These are phyloP conservation scores for Eucera pruinosa DNA, from an alignment of 2,888 invertebrate species.

Conservation along the genomic window DNA sequence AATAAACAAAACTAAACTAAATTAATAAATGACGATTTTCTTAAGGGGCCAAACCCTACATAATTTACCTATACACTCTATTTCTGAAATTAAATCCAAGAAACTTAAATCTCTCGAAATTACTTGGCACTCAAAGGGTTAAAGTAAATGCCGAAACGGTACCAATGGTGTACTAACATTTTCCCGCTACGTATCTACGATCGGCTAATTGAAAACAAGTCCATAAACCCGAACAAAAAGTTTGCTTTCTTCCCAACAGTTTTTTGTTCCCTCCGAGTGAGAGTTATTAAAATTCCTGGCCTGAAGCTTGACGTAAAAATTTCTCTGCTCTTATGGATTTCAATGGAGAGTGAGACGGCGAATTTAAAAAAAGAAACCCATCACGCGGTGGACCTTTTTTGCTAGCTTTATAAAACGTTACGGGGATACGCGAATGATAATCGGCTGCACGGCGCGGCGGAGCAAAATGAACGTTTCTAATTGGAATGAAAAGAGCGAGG, in stretches of 20 bases:
- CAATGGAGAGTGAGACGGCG: neutral
- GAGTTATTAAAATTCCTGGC: neutral
- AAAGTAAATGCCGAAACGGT: no score
- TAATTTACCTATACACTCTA: no score
- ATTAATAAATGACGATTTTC: no score
- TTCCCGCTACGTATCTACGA: no score
- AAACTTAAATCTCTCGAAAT: no score
- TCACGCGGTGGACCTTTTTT: neutral
- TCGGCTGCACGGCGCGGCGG: no score
- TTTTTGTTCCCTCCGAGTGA: neutral
- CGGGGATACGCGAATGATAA: neutral
- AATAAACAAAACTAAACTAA: no score
- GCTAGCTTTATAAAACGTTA: neutral
- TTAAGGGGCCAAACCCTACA: no score
- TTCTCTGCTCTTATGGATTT: neutral
- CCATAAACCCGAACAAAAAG: neutral
- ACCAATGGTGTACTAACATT: no score
- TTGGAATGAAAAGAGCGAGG: conserved; percentile 27
- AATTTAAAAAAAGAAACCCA: neutral
- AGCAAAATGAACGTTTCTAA: conserved; percentile 34
- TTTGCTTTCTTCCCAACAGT: neutral
- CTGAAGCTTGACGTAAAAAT: neutral
- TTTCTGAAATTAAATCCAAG: no score
- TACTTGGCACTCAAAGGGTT: no score
- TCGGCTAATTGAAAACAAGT: no score